Base-by-base conservation (phyloP, 2,797 vertebrate genomes). In the Apogon talboti region DNA sequence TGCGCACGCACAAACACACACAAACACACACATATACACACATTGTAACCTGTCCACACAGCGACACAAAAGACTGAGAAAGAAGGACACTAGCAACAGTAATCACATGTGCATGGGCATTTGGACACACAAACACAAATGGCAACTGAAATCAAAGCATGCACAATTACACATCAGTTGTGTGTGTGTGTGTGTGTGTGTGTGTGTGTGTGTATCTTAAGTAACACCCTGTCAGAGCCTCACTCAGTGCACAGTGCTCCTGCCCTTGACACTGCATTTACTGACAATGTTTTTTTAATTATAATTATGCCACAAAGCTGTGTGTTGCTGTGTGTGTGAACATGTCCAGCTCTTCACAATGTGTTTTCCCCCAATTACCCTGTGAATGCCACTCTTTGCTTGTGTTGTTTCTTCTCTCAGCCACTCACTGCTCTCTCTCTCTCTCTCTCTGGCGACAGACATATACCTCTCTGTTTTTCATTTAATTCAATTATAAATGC, bases 401-500 rank as follows among this genome's bases (percentile, higher is more conserved):
- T 33, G 54, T 28, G 11, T 30, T 54, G 41, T 41, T 56, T 16
- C 35, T 14, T 35, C 28, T 63, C 19, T 19, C 12, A 33, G 42
- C 6, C 8, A 45, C 2, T 35, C 15, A 28, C 49, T 44, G 3
- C 14, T 0, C 42, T 24, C 33, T 60, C 28, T 56, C 12, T 2
- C 33, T 55, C 21, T 54, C 9, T 50, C 42, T 51, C 24, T 38
- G 16, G 38, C 51, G 42, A 37, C 57, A 57, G 51, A 54, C 56
- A 59, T 67, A 41, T 55, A 35, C 43, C 66, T 50, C 61, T 76
- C 51, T n/a, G 14, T 61, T 53, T 73, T 58, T 58, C 59, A 82
- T 76, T 73, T 50, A 55, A 41, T 72, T 86, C 7, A 61, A 85
- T 82, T 76, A 79, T 86, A 74, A 72, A 86, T 50, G 41, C 51